Evolutionary conservation across 2,797 vertebrate species (phyloP), one percentile per base, ranked within the genome.

Genomic region (Rousettus madagascariensis): DNA sequence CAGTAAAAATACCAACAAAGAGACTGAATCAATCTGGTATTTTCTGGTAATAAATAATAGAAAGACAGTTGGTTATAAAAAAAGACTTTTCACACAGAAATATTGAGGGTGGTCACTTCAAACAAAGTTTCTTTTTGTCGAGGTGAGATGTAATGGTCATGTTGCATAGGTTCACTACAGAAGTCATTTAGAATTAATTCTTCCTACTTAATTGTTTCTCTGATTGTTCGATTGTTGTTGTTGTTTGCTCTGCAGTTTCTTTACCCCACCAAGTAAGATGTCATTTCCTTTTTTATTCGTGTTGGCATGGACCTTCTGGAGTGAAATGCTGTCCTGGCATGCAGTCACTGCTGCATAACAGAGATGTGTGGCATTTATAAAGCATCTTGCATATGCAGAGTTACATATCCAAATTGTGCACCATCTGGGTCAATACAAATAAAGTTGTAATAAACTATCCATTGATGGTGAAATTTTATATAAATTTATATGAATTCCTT

Each of bases 361-460:
- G 68, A 97, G 88, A 96, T 0, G 5, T 11, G 74, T 95, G 95
- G 59, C 63, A 53, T 97, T 97, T 96, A 75, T 91, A 94, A 97
- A 38, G 82, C n/a, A 41, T 95, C 91, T 74, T 84, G 92, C 65
- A 72, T 77, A 65, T 2, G 36, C 41, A 89, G 85, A 91, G 59
- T 74, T 98, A 75, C 91, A 24, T 36, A 90, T 82, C 84, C 96
- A 80, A 91, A 88, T 41, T 75, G 94, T 71, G 53, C 82, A 87
- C 97, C 98, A 98, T 98, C 97, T 98, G 97, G 95, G 86, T 86
- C 96, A 97, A 96, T 95, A 95, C 30, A 30, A 13, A 92, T 89
- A 88, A 75, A 95, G 53, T 86, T 93, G 49, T 83, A 97, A 96
- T 97, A 97, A 98, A 97, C 97, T 95, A 98, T 97, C 97, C 91